Conservation (phyloP, 2,113 vertebrate genomes). For the Ptilorrhoa leucosticta region DNA sequence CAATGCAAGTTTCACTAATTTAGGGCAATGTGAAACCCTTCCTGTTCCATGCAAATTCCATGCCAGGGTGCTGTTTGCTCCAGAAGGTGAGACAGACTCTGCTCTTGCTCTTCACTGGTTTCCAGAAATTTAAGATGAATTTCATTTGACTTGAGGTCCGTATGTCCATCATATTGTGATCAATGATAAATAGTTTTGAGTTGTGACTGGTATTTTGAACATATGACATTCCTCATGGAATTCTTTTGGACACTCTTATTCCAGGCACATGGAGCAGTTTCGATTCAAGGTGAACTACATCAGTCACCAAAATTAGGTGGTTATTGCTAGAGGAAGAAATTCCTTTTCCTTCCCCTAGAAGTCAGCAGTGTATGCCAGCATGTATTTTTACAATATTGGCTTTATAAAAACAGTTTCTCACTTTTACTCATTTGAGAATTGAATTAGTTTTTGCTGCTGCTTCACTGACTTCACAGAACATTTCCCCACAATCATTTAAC, state of each 20-base stretch:
- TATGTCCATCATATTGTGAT: neutral
- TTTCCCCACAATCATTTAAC: conserved; percentile 81
- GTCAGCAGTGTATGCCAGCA: neutral
- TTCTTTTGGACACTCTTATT: neutral
- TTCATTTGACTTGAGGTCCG: neutral
- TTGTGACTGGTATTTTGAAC: neutral
- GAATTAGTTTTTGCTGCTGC: conserved; percentile 75
- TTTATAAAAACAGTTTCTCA: conserved; percentile 72
- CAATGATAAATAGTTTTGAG: neutral
- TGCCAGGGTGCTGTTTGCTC: neutral
- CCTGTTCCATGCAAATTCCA: neutral
- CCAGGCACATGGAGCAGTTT: neutral
- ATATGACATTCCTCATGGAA: neutral
- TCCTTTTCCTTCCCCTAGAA: neutral
- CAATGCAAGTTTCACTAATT: neutral
- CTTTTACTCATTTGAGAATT: conserved; percentile 77
- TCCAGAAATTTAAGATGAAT: neutral
- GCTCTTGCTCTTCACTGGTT: neutral
- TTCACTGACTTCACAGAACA: conserved; percentile 79
- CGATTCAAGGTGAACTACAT: conserved; percentile 20
- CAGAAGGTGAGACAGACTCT: neutral
- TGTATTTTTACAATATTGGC: conserved; percentile 52
- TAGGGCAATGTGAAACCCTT: neutral
- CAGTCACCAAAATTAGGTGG: neutral
- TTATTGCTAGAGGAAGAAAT: conserved; percentile 2